These are phyloP conservation scores for Melospiza melodia DNA, from an alignment of 2,113 vertebrate species.

Conservation along the genomic window DNA sequence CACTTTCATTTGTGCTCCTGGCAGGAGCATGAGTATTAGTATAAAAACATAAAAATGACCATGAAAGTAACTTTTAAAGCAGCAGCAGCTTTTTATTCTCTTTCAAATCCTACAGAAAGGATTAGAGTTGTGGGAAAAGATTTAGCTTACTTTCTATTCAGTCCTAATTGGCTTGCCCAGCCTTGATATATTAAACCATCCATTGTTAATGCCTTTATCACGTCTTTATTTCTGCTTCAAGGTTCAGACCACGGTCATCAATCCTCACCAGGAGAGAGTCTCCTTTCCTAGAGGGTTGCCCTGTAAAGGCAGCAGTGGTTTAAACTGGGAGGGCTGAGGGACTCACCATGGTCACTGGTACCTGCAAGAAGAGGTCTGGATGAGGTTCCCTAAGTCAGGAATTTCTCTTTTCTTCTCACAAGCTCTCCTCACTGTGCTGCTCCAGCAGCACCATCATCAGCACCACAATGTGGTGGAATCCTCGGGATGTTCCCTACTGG, in stretches of 20 bases:
- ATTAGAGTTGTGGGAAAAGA: constrained; percentile 60
- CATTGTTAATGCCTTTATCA: constrained; percentile 56
- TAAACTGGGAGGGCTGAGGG: background rate
- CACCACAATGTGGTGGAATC: fast-evolving
- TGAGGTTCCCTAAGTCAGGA: background rate
- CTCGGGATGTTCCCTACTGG: background rate
- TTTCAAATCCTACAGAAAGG: constrained; percentile 58
- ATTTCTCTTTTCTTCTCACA: background rate
- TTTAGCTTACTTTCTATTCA: constrained; percentile 58
- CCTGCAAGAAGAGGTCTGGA: background rate
- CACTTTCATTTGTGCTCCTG: constrained; percentile 45
- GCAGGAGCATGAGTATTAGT: constrained; percentile 34
- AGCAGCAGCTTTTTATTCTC: constrained; percentile 45
- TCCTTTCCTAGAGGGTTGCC: background rate
- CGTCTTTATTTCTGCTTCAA: constrained; percentile 31
- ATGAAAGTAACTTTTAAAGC: constrained; percentile 62
- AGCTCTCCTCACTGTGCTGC: background rate
- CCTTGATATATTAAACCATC: constrained; percentile 45
- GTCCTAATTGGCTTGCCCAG: constrained; percentile 41
- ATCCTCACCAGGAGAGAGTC: background rate
- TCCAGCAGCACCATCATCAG: background rate
- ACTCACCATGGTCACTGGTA: background rate
- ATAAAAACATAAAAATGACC: constrained; percentile 58
- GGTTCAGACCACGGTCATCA: constrained; percentile 7
- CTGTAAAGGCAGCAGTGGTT: background rate